Evolutionary conservation across 2,113 vertebrate species (phyloP), one percentile per base, ranked within the genome.

Genomic region (Scomber japonicus): DNA sequence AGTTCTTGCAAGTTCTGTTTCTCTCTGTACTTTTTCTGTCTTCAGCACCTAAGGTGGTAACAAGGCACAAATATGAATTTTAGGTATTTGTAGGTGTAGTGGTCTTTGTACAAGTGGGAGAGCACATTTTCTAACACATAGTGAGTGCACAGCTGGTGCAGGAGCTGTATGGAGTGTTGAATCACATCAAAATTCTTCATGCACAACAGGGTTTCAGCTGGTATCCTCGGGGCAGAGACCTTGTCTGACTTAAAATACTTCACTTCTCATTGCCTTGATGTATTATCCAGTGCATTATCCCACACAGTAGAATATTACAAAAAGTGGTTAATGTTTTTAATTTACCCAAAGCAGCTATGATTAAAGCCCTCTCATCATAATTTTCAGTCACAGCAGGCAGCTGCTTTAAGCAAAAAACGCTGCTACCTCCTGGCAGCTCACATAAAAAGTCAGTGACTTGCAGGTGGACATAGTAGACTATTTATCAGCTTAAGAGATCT

Each of bases 1-100:
- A 68, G 83, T 66, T 82, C 21, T 15, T 71, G 66, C 81, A 79
- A 40, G 83, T 65, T 84, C 21, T 44, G 15, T 65, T 79, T 81
- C 50, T 71, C 21, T 2, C 12, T 63, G 65, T 19, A 49, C 54
- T 51, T 51, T 77, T 50, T 75, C 71, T 13, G 50, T 80, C 46
- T 61, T 12, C 53, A 54, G 7, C 44, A 75, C 15, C 30, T 69
- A 3, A 63, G 49, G 46, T 55, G 55, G 54, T 54, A 76, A 78
- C 51, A 10, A 14, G 56, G 55, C 71, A 9, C 30, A 30, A 17
- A 15, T 30, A 6, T 53, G 35, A 15, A 64, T 73, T 72, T 65
- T 5, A 79, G 76, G 71, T 81, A 75, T 85, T 63, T 80, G 69
- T 79, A 88, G 81, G 60, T 82, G 84, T 21, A 57, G 56, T 30